A percentile compares a stretch with the other conserved stretches of the same genome.
Evolutionary conservation across 2,888 invertebrate genomes (phyloP).

Genomic region (Lasioglossum zephyrum): DNA sequence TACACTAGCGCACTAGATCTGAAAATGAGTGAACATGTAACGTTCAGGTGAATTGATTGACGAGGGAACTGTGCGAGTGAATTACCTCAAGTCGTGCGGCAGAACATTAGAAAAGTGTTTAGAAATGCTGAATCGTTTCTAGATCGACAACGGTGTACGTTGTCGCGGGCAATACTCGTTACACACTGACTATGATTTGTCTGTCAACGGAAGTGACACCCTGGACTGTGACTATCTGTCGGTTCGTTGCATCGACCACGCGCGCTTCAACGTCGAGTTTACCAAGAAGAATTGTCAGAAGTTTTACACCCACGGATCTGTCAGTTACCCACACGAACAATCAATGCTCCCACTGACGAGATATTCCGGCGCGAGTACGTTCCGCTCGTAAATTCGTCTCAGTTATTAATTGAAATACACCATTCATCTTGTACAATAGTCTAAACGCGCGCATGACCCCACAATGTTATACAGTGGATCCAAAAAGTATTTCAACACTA

Average conservation of each 20-base stretch:
- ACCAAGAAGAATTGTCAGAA: slow-evolving; percentile 70
- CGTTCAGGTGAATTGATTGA: not conserved
- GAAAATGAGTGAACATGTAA: slow-evolving; percentile 16
- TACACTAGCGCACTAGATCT: not conserved
- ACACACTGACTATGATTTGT: slow-evolving; percentile 73
- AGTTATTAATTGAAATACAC: slow-evolving; percentile 39
- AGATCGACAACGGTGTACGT: slow-evolving; percentile 12
- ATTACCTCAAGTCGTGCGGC: slow-evolving; percentile 39
- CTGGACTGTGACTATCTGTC: slow-evolving; percentile 63
- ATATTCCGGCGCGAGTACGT: slow-evolving; percentile 31
- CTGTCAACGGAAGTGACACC: slow-evolving; percentile 78
- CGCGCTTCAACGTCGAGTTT: slow-evolving; percentile 59
- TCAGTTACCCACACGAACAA: slow-evolving; percentile 30
- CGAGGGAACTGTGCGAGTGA: not conserved
- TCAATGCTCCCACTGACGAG: slow-evolving; percentile 32
- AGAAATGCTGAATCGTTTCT: slow-evolving; percentile 12
- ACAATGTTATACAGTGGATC: not conserved
- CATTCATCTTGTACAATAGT: slow-evolving; percentile 20
- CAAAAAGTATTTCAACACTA: not conserved
- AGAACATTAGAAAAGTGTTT: slow-evolving; percentile 24
- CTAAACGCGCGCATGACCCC: not conserved
- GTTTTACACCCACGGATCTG: slow-evolving; percentile 68
- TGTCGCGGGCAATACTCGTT: slow-evolving; percentile 62
- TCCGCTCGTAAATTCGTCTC: slow-evolving; percentile 36
- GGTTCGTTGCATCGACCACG: slow-evolving; percentile 59